Base-by-base conservation (phyloP, 1,140 invertebrate genomes). In the Gryllus bimaculatus region DNA sequence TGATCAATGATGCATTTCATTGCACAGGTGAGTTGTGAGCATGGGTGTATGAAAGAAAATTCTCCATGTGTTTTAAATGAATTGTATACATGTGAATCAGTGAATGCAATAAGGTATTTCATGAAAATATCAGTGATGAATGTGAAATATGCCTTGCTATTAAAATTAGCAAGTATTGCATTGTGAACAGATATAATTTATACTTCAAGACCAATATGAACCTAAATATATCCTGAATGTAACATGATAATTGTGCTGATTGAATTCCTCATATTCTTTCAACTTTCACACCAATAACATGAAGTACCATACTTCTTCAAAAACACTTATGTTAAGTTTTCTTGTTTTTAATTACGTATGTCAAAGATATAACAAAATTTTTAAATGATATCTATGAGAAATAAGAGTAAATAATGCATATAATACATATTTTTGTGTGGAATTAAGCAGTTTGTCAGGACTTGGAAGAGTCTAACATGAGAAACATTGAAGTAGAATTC, bases 111-210 rank as follows among this genome's bases (percentile, higher is more conserved):
- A 10, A 66, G 10, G 10, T 66, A 10, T 66, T 10, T 3, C 18
- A 66, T 66, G 18, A 66, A 66, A 66, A 18, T 13, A 66, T 66
- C 10, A 66, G 54, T 3, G 18, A 66, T 66, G 54, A 66, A 66
- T 66, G 54, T 66, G 54, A 66, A 66, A 66, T 66, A 18, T 66
- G 54, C 18, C 54, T 13, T 66, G 54, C 54, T 66, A 13, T 66
- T 10, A 10, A 2, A 66, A 66, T 66, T 66, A 18, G 54, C 18
- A 18, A 66, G 54, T 66, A 18, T 18, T 66, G 54, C 54, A 66
- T 66, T 66, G 54, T 66, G 54, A 66, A 66, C 54, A 66, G 54
- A 66, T 18, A 66, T 66, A 66, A 66, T 66, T 66, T 66, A 66
- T 66, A 66, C 54, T 66, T 66, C 54, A 66, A 66, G 54, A 66